A percentile compares a stretch with the other conserved stretches of the same genome.
Evolutionary conservation across 2,888 invertebrate genomes (phyloP).

Genomic region (Koerneria pararmatus): DNA sequence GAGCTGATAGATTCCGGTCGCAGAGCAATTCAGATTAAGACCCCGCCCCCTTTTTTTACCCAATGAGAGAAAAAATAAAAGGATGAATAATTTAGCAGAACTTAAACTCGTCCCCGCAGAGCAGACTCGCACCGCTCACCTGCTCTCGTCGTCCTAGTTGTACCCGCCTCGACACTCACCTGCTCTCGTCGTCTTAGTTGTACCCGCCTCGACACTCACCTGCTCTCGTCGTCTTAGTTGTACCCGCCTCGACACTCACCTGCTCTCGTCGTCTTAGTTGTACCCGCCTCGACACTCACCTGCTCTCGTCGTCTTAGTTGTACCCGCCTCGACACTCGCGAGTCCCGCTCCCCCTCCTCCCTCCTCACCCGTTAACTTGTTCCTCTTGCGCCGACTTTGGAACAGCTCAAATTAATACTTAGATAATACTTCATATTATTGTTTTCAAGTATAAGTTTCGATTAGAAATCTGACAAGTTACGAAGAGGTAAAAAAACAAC

Average conservation of each 20-base stretch:
- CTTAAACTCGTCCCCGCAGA: too few relatives aligned
- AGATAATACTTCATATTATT: too few relatives aligned
- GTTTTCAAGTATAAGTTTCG: too few relatives aligned
- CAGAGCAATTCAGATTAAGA: too few relatives aligned
- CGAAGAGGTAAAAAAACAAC: too few relatives aligned
- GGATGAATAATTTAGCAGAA: too few relatives aligned
- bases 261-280: conserved; percentile 15
- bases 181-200: conserved; percentile 15
- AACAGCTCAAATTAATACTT: conserved; percentile 12
- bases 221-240: conserved; percentile 15
- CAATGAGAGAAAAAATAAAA: too few relatives aligned
- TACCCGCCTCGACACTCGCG: conserved; percentile 16
- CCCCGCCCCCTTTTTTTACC: too few relatives aligned
- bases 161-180: conserved; percentile 18
- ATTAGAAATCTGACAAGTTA: too few relatives aligned
- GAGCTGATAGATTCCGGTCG: too few relatives aligned
- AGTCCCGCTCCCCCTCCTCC: conserved; percentile 21
- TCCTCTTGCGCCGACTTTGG: conserved; percentile 10
- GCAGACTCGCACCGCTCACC: too few relatives aligned
- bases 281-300: conserved; percentile 18
- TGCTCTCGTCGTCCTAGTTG: conserved; percentile 13
- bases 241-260: conserved; percentile 16
- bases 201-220: conserved; percentile 16
- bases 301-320: conserved; percentile 15
- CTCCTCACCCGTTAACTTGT: conserved; percentile 16